Base-by-base conservation (phyloP, 2,113 vertebrate species). In the Pseudorasbora parva region DNA sequence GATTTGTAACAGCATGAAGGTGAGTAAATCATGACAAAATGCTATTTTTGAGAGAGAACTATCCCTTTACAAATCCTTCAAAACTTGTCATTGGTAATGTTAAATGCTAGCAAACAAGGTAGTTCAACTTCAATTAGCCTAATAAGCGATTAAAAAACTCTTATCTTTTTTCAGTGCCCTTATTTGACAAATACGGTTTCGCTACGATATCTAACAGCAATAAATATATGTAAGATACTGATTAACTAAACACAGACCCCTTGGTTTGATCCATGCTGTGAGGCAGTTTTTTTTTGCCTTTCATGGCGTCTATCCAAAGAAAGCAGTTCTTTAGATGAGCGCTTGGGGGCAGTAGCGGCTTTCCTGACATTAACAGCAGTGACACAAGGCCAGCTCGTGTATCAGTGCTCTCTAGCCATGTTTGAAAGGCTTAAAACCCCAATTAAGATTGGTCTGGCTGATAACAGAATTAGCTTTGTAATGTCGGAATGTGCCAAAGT, bases 391-490 rank as follows among this genome's bases (percentile, higher is more conserved):
- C 60, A 25, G 23, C 62, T 41, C 37, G 66, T 45, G 37, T 84
- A 69, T 78, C 78, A 27, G 51, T 86, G 89, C 87, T 90, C 88
- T 79, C 64, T 23, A 88, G 87, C 74, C 37, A 69, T 77, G 59
- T 88, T 81, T 86, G 83, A 86, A 82, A 84, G 71, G 80, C 78
- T 87, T 87, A 71, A 86, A 88, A 73, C 83, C 59, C 86, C 91
- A 93, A 94, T 93, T 92, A 92, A 91, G 92, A 94, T 93, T 86
- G 85, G 91, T 92, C 88, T 81, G 43, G 45, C 37, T 90, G 92
- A 93, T 94, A 94, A 90, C 64, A 84, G 85, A 90, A 93, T 92
- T 92, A 92, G 91, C 92, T 90, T 89, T 89, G 88, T 86, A 90
- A 89, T 85, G 80, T 83, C 79, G 86, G 84, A 86, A 89, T 79